These are phyloP conservation scores for Betta splendens DNA, from an alignment of 2,797 vertebrate genomes.

Conservation along the genomic window DNA sequence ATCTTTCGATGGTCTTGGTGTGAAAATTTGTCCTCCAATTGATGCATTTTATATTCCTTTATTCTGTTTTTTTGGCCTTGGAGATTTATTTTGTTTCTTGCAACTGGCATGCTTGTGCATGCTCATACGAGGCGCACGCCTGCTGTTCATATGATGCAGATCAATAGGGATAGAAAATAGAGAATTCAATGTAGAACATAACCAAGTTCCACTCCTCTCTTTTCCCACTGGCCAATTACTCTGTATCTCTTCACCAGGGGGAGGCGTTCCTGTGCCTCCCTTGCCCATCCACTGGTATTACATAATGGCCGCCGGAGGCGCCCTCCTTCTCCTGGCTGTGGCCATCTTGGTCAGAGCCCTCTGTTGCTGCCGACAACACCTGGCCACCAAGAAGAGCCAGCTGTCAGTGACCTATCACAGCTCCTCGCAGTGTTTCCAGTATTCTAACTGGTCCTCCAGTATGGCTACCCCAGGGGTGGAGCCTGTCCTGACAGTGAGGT, in stretches of 20 bases:
- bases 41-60: slow-evolving; percentile 58
- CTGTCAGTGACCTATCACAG: slow-evolving; percentile 97
- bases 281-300: slow-evolving; percentile 99
- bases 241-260: slow-evolving; percentile 99
- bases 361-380: slow-evolving; percentile 97
- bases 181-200: slow-evolving; percentile 47
- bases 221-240: slow-evolving; percentile 76
- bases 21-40: slow-evolving; percentile 66
- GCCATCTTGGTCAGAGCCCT: slow-evolving; percentile 94
- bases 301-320: slow-evolving; percentile 96
- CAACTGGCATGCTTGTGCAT: slow-evolving; percentile 78
- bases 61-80: slow-evolving; percentile 53
- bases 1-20: slow-evolving; percentile 72
- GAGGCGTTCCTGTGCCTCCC: slow-evolving; percentile 95
- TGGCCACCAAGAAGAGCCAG: slow-evolving; percentile 98
- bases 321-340: slow-evolving; percentile 95
- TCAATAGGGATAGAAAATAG: slow-evolving; percentile 41
- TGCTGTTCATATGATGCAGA: slow-evolving; percentile 59
- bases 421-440: slow-evolving; percentile 91
- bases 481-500: slow-evolving; percentile 95
- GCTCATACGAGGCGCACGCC: slow-evolving; percentile 71
- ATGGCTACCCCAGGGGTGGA: slow-evolving; percentile 90
- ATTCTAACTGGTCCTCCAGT: slow-evolving; percentile 91
- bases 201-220: slow-evolving; percentile 66
- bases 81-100: slow-evolving; percentile 64